A percentile compares a stretch with the other conserved stretches of the same genome.
These are phyloP conservation scores for Zingel zingel DNA, from an alignment of 2,113 vertebrate species.

Conservation along the genomic window DNA sequence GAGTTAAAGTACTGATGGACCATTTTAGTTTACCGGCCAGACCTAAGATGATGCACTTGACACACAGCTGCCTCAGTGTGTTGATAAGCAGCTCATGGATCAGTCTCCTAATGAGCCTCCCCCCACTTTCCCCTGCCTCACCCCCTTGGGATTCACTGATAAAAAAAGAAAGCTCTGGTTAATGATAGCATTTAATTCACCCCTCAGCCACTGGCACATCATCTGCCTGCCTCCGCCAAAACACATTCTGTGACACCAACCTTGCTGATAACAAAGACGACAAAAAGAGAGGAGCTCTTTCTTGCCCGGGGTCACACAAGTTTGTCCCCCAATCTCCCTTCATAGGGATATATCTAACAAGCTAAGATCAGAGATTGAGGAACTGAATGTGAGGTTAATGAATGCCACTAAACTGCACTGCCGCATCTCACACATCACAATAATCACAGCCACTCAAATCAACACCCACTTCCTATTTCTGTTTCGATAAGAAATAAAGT, in stretches of 20 bases:
- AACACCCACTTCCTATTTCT: neutral
- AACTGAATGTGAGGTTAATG: neutral
- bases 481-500: neutral
- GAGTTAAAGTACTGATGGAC: neutral
- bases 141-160: neutral
- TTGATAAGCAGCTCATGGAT: neutral
- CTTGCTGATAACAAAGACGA: constrained; percentile 8
- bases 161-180: neutral
- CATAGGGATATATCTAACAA: neutral
- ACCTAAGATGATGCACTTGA: no score
- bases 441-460: neutral
- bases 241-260: constrained; percentile 6
- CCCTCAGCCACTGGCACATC: neutral
- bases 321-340: neutral
- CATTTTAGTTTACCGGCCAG: neutral
- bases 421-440: no score
- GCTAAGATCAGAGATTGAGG: constrained; percentile 6
- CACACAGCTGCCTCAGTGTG: neutral
- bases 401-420: neutral
- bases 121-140: neutral
- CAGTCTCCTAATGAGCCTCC: neutral
- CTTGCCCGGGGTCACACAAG: neutral
- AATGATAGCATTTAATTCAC: neutral
- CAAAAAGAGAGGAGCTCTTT: constrained; percentile 16
- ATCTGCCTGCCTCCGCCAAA: neutral